Evolutionary conservation across 2,113 vertebrate genomes (phyloP), one percentile per base, ranked within the genome.

Genomic region (Erythrocercus mccallii): DNA sequence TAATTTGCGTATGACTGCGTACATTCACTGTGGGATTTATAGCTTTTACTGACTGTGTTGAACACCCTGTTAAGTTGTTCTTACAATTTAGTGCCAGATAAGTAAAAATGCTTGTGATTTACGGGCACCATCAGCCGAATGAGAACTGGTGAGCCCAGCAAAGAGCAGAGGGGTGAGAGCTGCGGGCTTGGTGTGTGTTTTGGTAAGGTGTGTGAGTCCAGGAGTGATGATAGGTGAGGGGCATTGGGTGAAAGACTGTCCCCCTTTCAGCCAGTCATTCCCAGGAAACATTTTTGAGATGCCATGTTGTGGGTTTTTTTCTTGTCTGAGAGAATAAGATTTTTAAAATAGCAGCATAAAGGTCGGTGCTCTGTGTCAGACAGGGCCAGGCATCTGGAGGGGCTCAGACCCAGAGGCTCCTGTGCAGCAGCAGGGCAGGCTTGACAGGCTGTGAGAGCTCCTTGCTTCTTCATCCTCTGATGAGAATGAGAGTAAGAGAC

Each of bases 291-390:
- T 50, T 69, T 82, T 56, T 28, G n/a, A 65, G 68, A 35, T 47
- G 65, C 5, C 2, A 3, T 18, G 28, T 7, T 10, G 0, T 28
- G 21, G 9, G 18, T 16, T 23, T 45, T 37, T 25, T 53, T 61
- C 27, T 28, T 0, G 0, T 42, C 22, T 85, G 58, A 80, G 56
- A 48, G 31, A 51, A 50, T 33, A 50, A 51, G 2, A 4, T 45
- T 13, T 83, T 45, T 27, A 6, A 68, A 86, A 48, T 14, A 38
- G 18, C 65, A n/a, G 5, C 0, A 2, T 27, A 22, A 71, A 50
- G 28, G 17, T 56, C 0, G 1, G 4, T 62, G 56, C 16, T 31
- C 6, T 11, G 33, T 2, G 3, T 64, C 15, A 22, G 70, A 23
- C 6, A 31, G 23, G 45, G 42, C 6, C 30, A 47, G 30, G 10